Evolutionary conservation across 2,113 vertebrate species (phyloP).

Genomic region (Oxyura jamaicensis): DNA sequence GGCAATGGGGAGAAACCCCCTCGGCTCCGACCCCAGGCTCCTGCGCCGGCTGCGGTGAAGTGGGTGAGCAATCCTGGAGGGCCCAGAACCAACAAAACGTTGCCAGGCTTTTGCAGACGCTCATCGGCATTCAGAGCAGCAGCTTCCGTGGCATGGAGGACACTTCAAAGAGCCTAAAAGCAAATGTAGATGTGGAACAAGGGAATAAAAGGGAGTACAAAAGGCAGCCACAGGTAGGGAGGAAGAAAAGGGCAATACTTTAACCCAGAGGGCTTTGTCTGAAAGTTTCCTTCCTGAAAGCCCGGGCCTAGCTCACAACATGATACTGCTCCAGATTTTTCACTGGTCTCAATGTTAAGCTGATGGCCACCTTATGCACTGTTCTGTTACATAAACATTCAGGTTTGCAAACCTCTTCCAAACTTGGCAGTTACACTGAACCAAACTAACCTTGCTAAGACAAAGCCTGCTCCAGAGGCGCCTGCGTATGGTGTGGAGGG

Average conservation of each 20-base stretch:
- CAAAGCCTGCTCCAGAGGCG: not conserved
- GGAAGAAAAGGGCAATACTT: not conserved
- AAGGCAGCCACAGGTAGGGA: accelerated
- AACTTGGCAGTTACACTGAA: not conserved
- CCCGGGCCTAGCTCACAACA: not conserved
- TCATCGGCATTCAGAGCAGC: not conserved
- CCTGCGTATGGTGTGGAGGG: not conserved
- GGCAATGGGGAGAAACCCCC: accelerated
- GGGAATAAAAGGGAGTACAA: not conserved
- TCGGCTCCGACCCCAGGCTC: accelerated
- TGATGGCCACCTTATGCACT: not conserved
- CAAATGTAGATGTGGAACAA: not conserved
- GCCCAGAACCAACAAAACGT: accelerated
- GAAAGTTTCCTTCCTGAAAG: not conserved
- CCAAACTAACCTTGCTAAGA: no score
- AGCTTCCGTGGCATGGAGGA: accelerated
- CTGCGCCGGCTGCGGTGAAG: accelerated
- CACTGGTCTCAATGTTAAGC: not conserved
- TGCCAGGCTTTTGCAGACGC: not conserved
- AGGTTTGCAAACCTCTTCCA: not conserved
- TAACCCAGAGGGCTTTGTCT: not conserved
- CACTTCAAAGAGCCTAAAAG: not conserved
- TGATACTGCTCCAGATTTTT: not conserved
- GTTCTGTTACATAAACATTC: not conserved
- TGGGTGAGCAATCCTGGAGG: accelerated